Evolutionary conservation across 2,888 invertebrate species (phyloP), one percentile per base, ranked within the genome.

Genomic region (Lasioglossum calceatum): DNA sequence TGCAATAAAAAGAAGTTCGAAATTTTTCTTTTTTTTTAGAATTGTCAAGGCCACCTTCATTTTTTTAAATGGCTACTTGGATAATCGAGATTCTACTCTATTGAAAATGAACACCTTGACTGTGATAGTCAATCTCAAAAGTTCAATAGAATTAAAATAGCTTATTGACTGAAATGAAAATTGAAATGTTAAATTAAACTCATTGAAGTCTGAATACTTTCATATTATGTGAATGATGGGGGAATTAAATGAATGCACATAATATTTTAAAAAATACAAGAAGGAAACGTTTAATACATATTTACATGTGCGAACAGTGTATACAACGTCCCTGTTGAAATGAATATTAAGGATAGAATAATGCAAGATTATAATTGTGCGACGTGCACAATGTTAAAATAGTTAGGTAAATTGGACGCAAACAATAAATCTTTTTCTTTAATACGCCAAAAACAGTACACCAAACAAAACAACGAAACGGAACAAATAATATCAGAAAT

Each of bases 201-300:
- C 7, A 5, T 19, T 42, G 42, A 42, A 42, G 42, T 7, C 10
- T 42, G 42, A 42, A 42, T 42, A 42, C 42, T 42, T 10, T 42
- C 10, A 42, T 42, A 42, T 44, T 44, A 3, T 44, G 12, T 42
- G 42, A 58, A 44, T 79, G 16, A 5, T 7, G 8, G 67, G 8
- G 32, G 36, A 19, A 36, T 16, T 23, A 64, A 77, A 77, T 10
- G 64, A 87, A 61, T 50, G 70, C n/a, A 42, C 8, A 47, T 16
- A 32, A 39, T 47, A 8, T 77, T 74, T 79, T 76, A 75, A 84
- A 92, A 92, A 93, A 92, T 93, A 93, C 92, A 92, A 93, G 92
- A 93, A 87, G 87, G 88, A 88, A 92, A 93, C 86, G 86, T 92
- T 91, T 93, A 92, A 87, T 92, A 88, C 88, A 86, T 89, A 91